phyloP scores from a whole-genome alignment of 2,797 vertebrate species.

The Phalanger gymnotis region DNA sequence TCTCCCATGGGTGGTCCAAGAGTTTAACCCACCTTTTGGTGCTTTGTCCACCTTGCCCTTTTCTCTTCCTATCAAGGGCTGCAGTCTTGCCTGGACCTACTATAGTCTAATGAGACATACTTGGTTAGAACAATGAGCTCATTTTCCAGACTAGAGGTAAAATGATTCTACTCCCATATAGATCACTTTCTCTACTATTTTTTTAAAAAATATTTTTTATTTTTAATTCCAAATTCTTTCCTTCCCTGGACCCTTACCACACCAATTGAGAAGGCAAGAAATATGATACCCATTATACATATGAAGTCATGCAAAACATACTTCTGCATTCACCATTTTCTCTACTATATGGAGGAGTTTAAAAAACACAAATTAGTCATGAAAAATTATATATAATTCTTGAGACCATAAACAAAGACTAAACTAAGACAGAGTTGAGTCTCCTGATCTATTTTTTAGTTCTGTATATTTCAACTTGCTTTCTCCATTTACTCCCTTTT shows the following conservation, averaged over 20 bases:
- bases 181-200: neutral
- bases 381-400: neutral
- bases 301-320: neutral
- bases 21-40: neutral
- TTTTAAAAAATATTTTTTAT: neutral
- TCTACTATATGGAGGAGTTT: neutral
- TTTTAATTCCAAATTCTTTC: neutral
- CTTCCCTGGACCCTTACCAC: neutral
- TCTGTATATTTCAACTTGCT: neutral
- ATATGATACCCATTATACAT: neutral
- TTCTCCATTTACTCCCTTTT: neutral
- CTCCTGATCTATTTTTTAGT: neutral
- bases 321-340: neutral
- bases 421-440: neutral
- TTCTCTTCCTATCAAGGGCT: neutral
- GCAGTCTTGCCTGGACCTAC: neutral
- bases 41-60: neutral
- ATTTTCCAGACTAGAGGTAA: neutral
- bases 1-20: neutral
- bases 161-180: neutral
- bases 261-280: neutral
- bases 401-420: neutral
- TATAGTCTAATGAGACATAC: too few species aligned
- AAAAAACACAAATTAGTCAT: neutral
- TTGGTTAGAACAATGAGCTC: neutral